Base-by-base conservation (phyloP, 2,888 invertebrate species). In the Perizoma flavofasciatum region DNA sequence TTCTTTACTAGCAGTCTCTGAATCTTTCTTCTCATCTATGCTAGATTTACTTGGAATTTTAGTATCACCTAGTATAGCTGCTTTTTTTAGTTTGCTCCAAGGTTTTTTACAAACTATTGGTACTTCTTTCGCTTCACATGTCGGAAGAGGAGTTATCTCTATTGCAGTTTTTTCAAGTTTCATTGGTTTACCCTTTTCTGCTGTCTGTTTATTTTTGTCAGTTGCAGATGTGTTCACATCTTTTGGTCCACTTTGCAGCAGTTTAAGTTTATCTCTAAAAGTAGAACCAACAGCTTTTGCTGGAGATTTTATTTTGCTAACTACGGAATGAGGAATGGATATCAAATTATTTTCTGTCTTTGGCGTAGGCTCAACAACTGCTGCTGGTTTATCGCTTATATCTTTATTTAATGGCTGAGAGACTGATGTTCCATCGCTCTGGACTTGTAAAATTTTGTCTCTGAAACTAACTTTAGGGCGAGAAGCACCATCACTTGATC, bases 31-130 rank as follows among this genome's bases (percentile, higher is more conserved):
- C 66, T 86, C 86, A 49, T 90, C 89, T 76, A 78, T 11, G 70
- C 83, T 86, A 71, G 83, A 77, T 76, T 85, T 87, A 69, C 81
- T 88, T 72, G 82, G 82, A 65, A 77, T 87, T 78, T 91, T 92
- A 37, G 91, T 79, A 55, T 92, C 94, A 43, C 93, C 92, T 71
- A 94, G 85, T 67, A 94, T 94, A 41, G 94, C 91, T 9, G 96
- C 96, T 79, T 96, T 94, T 81, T 96, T 96, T 46, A 97, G 87
- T 88, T 96, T 96, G 9, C 93, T 94, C 96, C 96, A 97, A 1
- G 95, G 95, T 71, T 94, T 95, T 75, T 94, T 95, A 48, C 44
- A 52, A 39, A 53, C 32, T 45, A 37, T 92, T 8, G 81, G 70
- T 48, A 89, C 88, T 49, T 88, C 88, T 72, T 82, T 84, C 35